Conservation (phyloP, 2,797 vertebrate species). For the Amphiprion clarkii region DNA sequence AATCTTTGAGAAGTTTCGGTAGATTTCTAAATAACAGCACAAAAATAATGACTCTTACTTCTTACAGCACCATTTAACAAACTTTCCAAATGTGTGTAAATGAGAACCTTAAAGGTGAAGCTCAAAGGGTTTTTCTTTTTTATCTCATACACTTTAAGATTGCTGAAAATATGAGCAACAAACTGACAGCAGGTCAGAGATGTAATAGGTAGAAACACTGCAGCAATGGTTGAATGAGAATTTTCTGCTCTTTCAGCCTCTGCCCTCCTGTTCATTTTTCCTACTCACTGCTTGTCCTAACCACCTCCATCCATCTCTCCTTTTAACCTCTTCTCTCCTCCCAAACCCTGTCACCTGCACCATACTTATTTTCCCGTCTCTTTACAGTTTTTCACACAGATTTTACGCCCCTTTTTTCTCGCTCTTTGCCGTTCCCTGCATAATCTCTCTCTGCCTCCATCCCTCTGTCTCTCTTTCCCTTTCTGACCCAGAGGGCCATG, state of each 20-base stretch:
- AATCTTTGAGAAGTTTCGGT: too few species aligned
- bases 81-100: neutral
- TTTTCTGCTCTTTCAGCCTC: conserved; percentile 11
- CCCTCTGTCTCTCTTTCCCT: conserved; percentile 42
- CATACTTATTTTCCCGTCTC: conserved; percentile 49
- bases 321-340: conserved; percentile 44
- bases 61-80: neutral
- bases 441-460: conserved; percentile 33
- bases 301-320: conserved; percentile 46
- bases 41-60: neutral
- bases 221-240: conserved; percentile 13
- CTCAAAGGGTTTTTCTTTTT: neutral
- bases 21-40: neutral
- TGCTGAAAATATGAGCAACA: neutral
- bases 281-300: conserved; percentile 19
- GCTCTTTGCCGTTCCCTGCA: conserved; percentile 24
- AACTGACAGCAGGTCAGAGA: neutral
- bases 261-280: conserved; percentile 26
- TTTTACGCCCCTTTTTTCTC: conserved; percentile 44
- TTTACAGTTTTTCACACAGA: conserved; percentile 29
- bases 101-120: too few species aligned
- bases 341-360: conserved; percentile 26
- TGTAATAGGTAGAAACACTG: neutral
- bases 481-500: conserved; percentile 74
- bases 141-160: neutral